A percentile compares a stretch with the other conserved stretches of the same genome.
Conservation (phyloP, 2,797 vertebrate genomes). For the Brachyrhaphis roseni region DNA sequence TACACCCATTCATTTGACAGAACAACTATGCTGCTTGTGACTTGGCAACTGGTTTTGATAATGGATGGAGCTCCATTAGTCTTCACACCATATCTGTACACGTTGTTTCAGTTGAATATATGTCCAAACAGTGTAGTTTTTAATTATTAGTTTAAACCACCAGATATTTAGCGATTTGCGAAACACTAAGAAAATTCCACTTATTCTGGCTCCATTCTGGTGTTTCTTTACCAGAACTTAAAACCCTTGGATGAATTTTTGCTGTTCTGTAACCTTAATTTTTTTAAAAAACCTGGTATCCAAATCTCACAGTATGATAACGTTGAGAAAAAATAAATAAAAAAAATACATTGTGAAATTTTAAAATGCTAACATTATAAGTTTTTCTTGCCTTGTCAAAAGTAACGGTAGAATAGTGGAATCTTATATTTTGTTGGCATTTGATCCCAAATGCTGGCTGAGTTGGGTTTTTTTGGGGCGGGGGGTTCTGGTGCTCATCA, state of each 20-base stretch:
- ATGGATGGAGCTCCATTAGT: background rate
- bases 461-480: too few species aligned
- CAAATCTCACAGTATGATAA: background rate
- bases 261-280: background rate
- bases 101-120: background rate
- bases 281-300: background rate
- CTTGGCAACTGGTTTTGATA: background rate
- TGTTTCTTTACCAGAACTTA: background rate
- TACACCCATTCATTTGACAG: background rate
- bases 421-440: too few species aligned
- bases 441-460: background rate
- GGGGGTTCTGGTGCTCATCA: slow-evolving; percentile 44
- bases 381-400: background rate
- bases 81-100: background rate
- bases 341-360: background rate
- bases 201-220: background rate
- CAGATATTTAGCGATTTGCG: too few species aligned
- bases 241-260: background rate
- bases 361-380: background rate
- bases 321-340: background rate
- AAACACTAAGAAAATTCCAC: background rate
- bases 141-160: too few species aligned
- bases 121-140: too few species aligned
- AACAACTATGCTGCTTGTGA: background rate
- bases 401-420: background rate